Conservation (phyloP, 1,140 invertebrate genomes). For the Anadara kagoshimensis region DNA sequence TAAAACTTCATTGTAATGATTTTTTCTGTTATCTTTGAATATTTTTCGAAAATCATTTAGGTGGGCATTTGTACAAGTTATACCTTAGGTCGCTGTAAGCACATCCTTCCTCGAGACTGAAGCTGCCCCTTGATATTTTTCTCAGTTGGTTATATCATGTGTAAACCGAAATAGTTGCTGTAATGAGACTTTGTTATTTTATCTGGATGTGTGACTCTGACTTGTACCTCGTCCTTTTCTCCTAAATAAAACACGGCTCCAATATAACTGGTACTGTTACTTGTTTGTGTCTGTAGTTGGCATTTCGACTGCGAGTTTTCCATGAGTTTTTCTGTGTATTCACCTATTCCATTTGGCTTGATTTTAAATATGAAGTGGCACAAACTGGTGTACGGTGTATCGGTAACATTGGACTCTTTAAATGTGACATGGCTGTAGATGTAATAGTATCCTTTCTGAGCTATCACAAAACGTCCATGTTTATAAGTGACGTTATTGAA, state of each 20-base stretch:
- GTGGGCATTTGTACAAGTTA: no score
- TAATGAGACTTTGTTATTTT: background rate
- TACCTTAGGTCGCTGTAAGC: no score
- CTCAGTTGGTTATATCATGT: no score
- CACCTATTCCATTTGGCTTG: background rate
- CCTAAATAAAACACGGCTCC: constrained; percentile 23
- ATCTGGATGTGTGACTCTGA: constrained; percentile 7
- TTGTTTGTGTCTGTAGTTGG: constrained; percentile 4
- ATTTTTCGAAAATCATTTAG: no score
- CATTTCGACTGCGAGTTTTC: constrained; percentile 26
- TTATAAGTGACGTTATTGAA: constrained; percentile 1
- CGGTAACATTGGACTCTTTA: background rate
- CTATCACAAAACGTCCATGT: background rate
- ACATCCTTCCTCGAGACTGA: no score
- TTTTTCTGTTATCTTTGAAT: no score
- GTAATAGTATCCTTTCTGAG: constrained; percentile 21
- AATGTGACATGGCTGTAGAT: constrained; percentile 26
- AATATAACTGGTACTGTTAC: constrained; percentile 21
- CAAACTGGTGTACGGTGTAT: constrained; percentile 8
- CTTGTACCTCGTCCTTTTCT: background rate
- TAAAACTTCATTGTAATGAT: no score
- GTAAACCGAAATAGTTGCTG: constrained; percentile 23
- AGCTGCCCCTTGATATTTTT: no score
- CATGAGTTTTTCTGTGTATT: constrained; percentile 10
- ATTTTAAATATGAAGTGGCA: constrained; percentile 14